Evolutionary conservation across 2,113 vertebrate genomes (phyloP), one percentile per base, ranked within the genome.

Genomic region (Callocephalon fimbriatum): DNA sequence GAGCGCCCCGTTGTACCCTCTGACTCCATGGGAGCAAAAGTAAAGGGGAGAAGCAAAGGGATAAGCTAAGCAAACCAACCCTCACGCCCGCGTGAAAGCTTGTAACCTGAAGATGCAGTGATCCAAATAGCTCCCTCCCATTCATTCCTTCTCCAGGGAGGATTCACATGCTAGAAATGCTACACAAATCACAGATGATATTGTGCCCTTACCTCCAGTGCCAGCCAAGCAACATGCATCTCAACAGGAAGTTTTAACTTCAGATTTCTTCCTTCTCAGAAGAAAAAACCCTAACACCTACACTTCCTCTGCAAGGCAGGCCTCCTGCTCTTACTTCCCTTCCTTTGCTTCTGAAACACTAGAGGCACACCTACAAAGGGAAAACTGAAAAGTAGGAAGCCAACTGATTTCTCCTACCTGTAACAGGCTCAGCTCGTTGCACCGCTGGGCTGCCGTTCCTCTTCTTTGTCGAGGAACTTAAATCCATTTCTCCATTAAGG

Each of bases 351-450:
- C 65, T 10, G 31, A 86, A 12, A 37, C 1, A 2, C 40, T 26
- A 67, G 13, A 86, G 20, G 70, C 35, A 87, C 0, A 10, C 10
- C 65, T 47, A 66, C 20, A 56, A 68, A 89, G 22, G 20, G 16
- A 71, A 76, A 65, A 9, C 11, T 37, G n/a, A n/a, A 44, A 80
- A 54, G 61, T 2, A 72, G 35, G 10, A 74, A 32, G 50, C 10
- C 59, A 83, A 45, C 2, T 22, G 14, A 73, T 61, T 91, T 94
- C 74, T 65, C 98, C 90, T 97, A 98, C 98, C 98, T 98, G 93
- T 47, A 70, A 58, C 53, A 40, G 63, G 48, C 35, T 93, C 84
- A 19, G 77, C 42, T 72, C 4, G 82, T 38, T 45, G 86, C 15
- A 27, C 15, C 17, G 54, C 66, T 1, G 10, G 35, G 48, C 47